A percentile compares a stretch with the other conserved stretches of the same genome.
These are phyloP conservation scores for Drosophila austrosaltans DNA, from an alignment of 2,888 invertebrate genomes.

Conservation along the genomic window DNA sequence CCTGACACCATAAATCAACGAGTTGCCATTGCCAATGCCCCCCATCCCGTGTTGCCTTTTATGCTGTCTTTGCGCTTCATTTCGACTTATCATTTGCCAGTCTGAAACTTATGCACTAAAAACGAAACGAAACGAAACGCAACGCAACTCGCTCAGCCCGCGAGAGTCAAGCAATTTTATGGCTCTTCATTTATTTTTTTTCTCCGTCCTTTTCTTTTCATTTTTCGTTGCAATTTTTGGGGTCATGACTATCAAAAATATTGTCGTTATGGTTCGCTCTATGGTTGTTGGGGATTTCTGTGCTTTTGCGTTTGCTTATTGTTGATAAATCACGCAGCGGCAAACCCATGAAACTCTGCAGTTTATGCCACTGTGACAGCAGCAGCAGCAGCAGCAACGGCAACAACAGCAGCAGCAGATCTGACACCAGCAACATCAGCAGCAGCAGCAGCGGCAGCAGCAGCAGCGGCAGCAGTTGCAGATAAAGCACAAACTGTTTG, in stretches of 20 bases:
- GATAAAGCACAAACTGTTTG: conserved; percentile 12
- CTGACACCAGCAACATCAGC: neutral
- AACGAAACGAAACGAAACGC: conserved; percentile 22
- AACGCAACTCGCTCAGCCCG: neutral
- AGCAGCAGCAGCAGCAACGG: neutral
- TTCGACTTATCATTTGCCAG: conserved; percentile 65
- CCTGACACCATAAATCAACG: conserved; percentile 67
- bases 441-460: neutral
- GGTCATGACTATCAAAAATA: conserved; percentile 68
- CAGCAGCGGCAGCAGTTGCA: neutral
- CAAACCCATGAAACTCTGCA: conserved; percentile 8
- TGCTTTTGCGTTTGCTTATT: neutral
- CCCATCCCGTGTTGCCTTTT: conserved; percentile 8
- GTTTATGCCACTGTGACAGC: conserved; percentile 8
- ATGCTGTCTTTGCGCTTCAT: conserved; percentile 50
- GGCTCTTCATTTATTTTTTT: conserved; percentile 47
- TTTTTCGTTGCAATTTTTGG: conserved; percentile 47
- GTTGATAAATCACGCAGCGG: conserved; percentile 40
- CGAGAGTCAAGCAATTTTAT: conserved; percentile 46
- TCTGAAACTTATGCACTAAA: conserved; percentile 64
- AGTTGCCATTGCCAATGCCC: conserved; percentile 31
- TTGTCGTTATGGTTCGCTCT: conserved; percentile 42
- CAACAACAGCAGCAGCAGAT: neutral
- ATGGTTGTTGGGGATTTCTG: conserved; percentile 14
- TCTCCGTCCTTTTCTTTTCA: no score